These are phyloP conservation scores for Tenthredo mesomela DNA, from an alignment of 2,888 invertebrate species.

Conservation along the genomic window DNA sequence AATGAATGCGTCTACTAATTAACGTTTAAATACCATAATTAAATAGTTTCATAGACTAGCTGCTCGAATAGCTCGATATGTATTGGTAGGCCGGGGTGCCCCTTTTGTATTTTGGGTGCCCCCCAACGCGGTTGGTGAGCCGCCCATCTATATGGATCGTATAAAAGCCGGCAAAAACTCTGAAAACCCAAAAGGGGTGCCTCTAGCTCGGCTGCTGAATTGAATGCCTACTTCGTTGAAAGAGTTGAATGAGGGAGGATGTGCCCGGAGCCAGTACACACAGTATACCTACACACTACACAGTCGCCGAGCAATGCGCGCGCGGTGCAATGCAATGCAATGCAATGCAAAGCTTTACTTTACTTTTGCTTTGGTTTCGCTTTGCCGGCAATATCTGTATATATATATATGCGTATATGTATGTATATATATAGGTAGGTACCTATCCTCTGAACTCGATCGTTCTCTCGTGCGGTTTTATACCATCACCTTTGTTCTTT, in stretches of 20 bases:
- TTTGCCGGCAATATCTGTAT: neutral
- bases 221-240: constrained; percentile 32
- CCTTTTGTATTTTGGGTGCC: constrained; percentile 45
- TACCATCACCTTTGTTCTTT: constrained; percentile 38
- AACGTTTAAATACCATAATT: constrained; percentile 71
- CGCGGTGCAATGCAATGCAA: neutral
- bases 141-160: neutral
- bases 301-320: constrained; percentile 8
- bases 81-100: neutral
- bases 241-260: constrained; percentile 50
- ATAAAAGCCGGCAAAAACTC: constrained; percentile 44
- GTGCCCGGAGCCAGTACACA: constrained; percentile 29
- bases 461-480: neutral
- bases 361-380: neutral
- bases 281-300: no score
- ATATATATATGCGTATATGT: no score
- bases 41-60: constrained; percentile 67
- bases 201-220: neutral
- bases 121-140: constrained; percentile 18
- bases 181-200: constrained; percentile 47
- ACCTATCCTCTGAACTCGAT: neutral
- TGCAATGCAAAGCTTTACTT: neutral
- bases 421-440: no score
- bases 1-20: constrained; percentile 62
- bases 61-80: neutral